Percentiles rank a stretch among this genome's conserved stretches.
Evolutionary conservation across 2,888 invertebrate genomes (phyloP).

Genomic region (Brachyptera risi): DNA sequence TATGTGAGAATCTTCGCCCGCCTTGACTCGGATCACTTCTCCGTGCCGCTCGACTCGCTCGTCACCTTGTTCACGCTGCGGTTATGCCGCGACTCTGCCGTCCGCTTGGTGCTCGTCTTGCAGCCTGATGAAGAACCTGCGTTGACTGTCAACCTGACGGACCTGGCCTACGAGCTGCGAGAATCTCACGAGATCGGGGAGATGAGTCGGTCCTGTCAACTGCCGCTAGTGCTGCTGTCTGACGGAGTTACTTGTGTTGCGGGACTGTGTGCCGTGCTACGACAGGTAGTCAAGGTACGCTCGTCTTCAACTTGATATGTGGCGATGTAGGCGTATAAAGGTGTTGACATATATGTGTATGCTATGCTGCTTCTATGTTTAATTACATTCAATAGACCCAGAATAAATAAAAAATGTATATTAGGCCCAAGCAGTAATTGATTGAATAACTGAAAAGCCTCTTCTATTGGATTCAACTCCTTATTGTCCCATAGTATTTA

Average conservation of each 20-base stretch:
- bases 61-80: conserved; percentile 59
- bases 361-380: too few relatives aligned
- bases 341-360: too few relatives aligned
- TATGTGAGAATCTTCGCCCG: conserved; percentile 41
- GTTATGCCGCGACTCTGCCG: conserved; percentile 50
- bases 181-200: conserved; percentile 33
- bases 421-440: too few relatives aligned
- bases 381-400: too few relatives aligned
- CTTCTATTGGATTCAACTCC: too few relatives aligned
- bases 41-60: conserved; percentile 58
- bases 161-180: conserved; percentile 20
- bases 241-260: conserved; percentile 61
- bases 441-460: too few relatives aligned
- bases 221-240: conserved; percentile 58
- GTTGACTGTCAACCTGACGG: conserved; percentile 21
- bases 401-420: too few relatives aligned
- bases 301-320: too few relatives aligned
- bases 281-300: conserved; percentile 59
- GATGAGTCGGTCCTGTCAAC: conserved; percentile 44
- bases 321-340: too few relatives aligned
- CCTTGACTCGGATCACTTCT: conserved; percentile 35
- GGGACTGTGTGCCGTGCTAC: conserved; percentile 70
- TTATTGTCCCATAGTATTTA: too few relatives aligned
- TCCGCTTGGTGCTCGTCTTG: conserved; percentile 48
- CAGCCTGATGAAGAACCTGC: conserved; percentile 29